Evolutionary conservation across 2,888 invertebrate genomes (phyloP).

Genomic region (Eudasyphora cyanicolor): DNA sequence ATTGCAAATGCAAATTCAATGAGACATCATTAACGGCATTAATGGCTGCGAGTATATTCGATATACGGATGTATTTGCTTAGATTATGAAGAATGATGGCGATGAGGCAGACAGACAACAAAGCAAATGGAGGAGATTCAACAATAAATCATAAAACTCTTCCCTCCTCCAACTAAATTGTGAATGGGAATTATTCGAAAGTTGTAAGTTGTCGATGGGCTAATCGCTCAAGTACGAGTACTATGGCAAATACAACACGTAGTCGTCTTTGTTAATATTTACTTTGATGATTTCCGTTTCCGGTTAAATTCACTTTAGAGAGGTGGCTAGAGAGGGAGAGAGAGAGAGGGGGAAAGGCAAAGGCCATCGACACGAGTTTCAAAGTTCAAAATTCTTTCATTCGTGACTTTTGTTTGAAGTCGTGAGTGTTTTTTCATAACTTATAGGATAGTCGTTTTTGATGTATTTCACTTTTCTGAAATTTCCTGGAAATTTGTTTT

Average conservation of each 20-base stretch:
- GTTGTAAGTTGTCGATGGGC: not conserved
- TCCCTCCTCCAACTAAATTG: too few relatives aligned
- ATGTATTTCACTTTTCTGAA: not conserved
- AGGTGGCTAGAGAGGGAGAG: too few relatives aligned
- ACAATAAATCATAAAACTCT: not conserved
- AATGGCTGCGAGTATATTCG: too few relatives aligned
- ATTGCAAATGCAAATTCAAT: conserved; percentile 49
- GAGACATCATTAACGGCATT: conserved; percentile 56
- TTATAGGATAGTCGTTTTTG: not conserved
- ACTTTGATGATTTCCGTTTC: not conserved
- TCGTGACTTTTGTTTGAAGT: not conserved
- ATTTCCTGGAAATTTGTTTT: not conserved
- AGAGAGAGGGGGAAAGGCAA: too few relatives aligned
- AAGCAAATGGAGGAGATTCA: not conserved
- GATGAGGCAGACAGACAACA: not conserved
- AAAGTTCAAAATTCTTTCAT: too few relatives aligned
- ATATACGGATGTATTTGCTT: not conserved
- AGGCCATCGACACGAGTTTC: too few relatives aligned
- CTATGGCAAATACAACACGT: not conserved
- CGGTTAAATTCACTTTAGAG: not conserved
- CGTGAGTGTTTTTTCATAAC: too few relatives aligned
- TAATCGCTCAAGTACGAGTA: not conserved
- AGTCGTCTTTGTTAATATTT: not conserved
- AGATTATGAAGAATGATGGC: not conserved
- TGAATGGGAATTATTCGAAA: too few relatives aligned